Base-by-base conservation (phyloP, 1,140 invertebrate species). In the Drosophila pseudoananassae region DNA sequence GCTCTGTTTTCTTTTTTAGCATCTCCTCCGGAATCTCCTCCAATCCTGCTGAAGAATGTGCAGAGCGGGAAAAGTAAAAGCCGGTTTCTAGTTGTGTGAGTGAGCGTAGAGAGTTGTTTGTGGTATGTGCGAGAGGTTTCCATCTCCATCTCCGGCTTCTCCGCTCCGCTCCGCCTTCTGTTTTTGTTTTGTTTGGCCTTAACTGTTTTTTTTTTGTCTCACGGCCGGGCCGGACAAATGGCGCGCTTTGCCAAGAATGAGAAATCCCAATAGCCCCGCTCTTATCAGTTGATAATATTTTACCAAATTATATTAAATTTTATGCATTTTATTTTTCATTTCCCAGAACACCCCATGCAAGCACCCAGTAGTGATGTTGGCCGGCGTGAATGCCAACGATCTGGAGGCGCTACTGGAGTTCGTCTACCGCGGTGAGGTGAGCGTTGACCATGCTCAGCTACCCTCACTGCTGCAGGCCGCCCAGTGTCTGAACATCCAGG, bases 351-450 rank as follows among this genome's bases (percentile, higher is more conserved):
- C 94, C 52, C 93, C 94, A 76, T 94, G 94, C 82, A 93, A 94
- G 71, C 94, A 95, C 92, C 94, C 94, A 54, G 94, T 95, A n/a
- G 93, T 95, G 2, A 94, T 95, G 94, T 85, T 95, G 75, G 94
- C 94, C 14, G 94, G 94, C 49, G 93, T 95, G 15, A 93, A 93
- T 58, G 94, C 94, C 23, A 92, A 93, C 75, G 94, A 95, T 87
- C 90, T 95, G 57, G 94, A 95, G 78, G 93, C 94, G 40, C 76
- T 95, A 40, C 76, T 94, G 57, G 94, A 94, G 90, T 95, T 95
- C 92, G 94, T 95, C 50, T 95, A 95, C 71, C 92, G 93, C 20
- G 94, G 94, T 38, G 94, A 94, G 92, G 94, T 95, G 4, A 94
- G 94, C 53, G 94, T 94, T 1, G 94, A 94, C 78, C 93, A 94